These are phyloP conservation scores for Drosophila varians DNA, from an alignment of 1,140 invertebrate species.

Conservation along the genomic window DNA sequence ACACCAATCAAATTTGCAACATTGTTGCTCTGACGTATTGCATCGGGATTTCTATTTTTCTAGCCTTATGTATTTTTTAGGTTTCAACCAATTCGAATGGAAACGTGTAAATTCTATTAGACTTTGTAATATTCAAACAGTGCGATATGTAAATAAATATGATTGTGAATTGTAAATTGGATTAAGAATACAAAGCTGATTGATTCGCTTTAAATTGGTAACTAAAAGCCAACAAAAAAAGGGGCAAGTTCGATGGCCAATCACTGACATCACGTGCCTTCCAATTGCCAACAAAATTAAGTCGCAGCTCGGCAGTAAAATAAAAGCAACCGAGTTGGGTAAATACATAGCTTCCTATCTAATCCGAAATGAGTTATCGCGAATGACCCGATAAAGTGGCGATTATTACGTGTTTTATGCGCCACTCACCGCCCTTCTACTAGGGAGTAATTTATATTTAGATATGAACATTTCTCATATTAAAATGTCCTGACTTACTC, in stretches of 20 bases:
- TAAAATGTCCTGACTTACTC: conserved; percentile 27
- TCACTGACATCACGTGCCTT: neutral
- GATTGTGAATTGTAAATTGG: conserved; percentile 13
- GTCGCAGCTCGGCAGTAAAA: conserved; percentile 13
- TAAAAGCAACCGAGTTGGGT: conserved; percentile 2
- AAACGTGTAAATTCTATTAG: conserved; percentile 60
- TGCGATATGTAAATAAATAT: conserved; percentile 38
- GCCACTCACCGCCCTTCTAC: conserved; percentile 10
- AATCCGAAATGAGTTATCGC: conserved; percentile 36
- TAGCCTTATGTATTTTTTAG: neutral
- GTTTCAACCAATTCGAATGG: conserved; percentile 6
- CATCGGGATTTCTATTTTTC: conserved; percentile 7
- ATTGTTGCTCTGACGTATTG: conserved; percentile 21
- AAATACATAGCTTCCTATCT: conserved; percentile 20
- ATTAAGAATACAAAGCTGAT: conserved; percentile 10
- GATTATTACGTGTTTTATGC: conserved; percentile 37
- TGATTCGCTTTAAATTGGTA: neutral
- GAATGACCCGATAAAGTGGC: conserved; percentile 30
- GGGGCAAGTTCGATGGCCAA: neutral
- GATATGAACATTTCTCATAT: conserved; percentile 20
- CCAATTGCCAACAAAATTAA: conserved; percentile 6
- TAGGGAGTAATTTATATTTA: conserved; percentile 34
- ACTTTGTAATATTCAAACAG: conserved; percentile 16
- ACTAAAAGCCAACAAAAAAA: too few species aligned
- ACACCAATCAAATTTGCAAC: conserved; percentile 51